Evolutionary conservation across 1,140 invertebrate species (phyloP).

Genomic region (Sitophilus oryzae): DNA sequence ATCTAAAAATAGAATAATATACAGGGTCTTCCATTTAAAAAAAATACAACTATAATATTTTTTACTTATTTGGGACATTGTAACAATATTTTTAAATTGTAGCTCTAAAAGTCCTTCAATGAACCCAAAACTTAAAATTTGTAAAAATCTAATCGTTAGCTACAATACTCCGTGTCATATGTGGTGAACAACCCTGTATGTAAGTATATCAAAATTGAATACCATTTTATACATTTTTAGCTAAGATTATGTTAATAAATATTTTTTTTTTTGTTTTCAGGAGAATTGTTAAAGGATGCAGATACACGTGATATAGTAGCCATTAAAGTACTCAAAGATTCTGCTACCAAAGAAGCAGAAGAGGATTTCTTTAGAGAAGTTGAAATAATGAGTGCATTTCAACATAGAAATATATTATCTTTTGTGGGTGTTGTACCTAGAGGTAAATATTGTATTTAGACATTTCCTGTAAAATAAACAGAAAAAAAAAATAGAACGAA

Average conservation of each 20-base stretch:
- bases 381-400: conserved; percentile 83
- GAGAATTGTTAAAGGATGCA: conserved; percentile 50
- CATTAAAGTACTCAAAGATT: conserved; percentile 80
- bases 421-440: conserved; percentile 72
- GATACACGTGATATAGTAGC: conserved; percentile 60
- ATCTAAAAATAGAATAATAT: no score
- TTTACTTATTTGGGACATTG: no score
- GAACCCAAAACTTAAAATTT: no score
- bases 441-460: conserved; percentile 48
- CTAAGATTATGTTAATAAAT: neutral
- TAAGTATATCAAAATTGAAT: no score
- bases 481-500: neutral
- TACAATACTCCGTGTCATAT: no score
- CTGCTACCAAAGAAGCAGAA: conserved; percentile 70
- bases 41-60: no score
- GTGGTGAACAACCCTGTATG: no score
- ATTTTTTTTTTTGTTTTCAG: conserved; percentile 40
- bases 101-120: no score
- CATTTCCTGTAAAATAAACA: neutral
- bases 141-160: no score
- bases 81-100: no score
- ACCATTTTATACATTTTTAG: no score
- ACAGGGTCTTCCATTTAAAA: no score
- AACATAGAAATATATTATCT: conserved; percentile 82
- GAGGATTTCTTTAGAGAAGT: conserved; percentile 85